These are phyloP conservation scores for Drosophila ezoana DNA, from an alignment of 2,888 invertebrate species.

Conservation along the genomic window DNA sequence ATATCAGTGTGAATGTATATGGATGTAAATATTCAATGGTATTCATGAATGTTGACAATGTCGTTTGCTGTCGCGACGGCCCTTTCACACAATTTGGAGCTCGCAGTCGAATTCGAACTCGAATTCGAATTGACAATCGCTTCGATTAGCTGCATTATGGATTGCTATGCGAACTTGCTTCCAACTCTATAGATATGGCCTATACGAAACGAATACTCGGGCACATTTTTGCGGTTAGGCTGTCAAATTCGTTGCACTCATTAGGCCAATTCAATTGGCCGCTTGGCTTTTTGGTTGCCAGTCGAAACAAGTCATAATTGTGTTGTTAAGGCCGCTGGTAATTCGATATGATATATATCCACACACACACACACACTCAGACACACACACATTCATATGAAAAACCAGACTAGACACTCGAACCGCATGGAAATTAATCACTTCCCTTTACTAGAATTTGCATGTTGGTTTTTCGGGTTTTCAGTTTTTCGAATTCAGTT, in stretches of 20 bases:
- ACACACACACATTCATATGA: conserved; percentile 4
- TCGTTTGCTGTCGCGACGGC: conserved; percentile 26
- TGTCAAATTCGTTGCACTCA: conserved; percentile 80
- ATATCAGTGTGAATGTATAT: conserved; percentile 20
- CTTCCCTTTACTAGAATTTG: conserved; percentile 75
- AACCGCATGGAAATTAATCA: conserved; percentile 62
- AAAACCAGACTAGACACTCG: conserved; percentile 19
- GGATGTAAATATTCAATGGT: conserved; percentile 14
- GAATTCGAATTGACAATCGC: conserved; percentile 50
- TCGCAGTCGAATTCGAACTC: conserved; percentile 12
- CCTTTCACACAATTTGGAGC: conserved; percentile 60
- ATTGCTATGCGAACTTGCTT: conserved; percentile 21
- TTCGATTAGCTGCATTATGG: conserved; percentile 67
- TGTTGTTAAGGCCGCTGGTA: conserved; percentile 74
- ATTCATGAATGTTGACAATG: conserved; percentile 53
- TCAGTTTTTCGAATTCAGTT: conserved; percentile 18
- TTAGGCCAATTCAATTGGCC: conserved; percentile 73
- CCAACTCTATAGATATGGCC: conserved; percentile 9
- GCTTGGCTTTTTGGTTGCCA: conserved; percentile 49
- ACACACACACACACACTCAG: conserved; percentile 1
- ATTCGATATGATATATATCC: conserved; percentile 57
- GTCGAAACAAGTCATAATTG: conserved; percentile 67
- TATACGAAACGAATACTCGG: conserved; percentile 18
- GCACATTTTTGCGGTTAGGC: conserved; percentile 44
- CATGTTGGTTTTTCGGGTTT: conserved; percentile 61